A percentile compares a stretch with the other conserved stretches of the same genome.
Conservation (phyloP, 2,797 vertebrate species). For the Coendou prehensilis region DNA sequence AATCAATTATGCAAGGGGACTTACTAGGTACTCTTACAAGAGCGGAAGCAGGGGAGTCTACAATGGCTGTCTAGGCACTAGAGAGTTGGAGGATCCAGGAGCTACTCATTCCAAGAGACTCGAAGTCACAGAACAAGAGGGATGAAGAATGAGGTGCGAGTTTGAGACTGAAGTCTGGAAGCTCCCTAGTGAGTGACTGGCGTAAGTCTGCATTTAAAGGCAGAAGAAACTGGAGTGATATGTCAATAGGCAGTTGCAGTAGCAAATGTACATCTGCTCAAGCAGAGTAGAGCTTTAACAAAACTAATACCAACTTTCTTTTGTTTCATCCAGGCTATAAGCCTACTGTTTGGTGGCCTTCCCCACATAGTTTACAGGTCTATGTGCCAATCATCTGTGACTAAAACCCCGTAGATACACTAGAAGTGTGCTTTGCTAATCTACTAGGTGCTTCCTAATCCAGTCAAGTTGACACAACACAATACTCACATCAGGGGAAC, state of each 20-base stretch:
- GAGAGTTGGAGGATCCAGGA: background rate
- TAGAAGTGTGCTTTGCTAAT: background rate
- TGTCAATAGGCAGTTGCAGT: background rate
- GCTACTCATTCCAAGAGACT: background rate
- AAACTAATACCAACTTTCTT: background rate
- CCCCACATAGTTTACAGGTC: background rate
- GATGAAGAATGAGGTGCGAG: background rate
- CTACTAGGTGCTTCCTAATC: background rate
- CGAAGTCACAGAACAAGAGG: background rate
- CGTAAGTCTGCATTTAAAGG: background rate
- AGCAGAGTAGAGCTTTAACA: background rate
- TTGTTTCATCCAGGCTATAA: background rate
- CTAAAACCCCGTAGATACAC: background rate
- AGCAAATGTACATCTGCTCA: background rate
- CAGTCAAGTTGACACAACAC: background rate
- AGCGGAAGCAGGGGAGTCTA: background rate
- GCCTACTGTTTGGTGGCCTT: background rate
- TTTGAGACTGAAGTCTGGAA: background rate
- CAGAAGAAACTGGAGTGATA: background rate
- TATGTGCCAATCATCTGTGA: background rate
- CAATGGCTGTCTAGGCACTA: background rate
- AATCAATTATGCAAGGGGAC: background rate
- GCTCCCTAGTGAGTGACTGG: background rate
- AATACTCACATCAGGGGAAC: background rate
- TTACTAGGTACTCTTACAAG: background rate